A percentile compares a stretch with the other conserved stretches of the same genome.
Conservation (phyloP, 2,888 invertebrate species). For the Pachycephus smyrnensis region DNA sequence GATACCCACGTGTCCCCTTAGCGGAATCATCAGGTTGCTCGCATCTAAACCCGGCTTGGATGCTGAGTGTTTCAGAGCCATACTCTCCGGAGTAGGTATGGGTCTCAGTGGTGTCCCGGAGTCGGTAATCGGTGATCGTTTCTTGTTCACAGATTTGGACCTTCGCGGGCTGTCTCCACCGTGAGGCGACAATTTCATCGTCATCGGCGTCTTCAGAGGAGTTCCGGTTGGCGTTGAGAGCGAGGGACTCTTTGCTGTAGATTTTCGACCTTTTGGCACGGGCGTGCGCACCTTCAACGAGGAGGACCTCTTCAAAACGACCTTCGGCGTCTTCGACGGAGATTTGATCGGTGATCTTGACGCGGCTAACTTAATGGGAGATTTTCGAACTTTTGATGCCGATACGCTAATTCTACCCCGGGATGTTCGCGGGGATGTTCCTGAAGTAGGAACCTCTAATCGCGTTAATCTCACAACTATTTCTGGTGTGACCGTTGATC, state of each 20-base stretch:
- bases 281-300: background rate
- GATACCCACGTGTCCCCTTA: background rate
- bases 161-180: slow-evolving; percentile 29
- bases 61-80: background rate
- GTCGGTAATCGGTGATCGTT: slow-evolving; percentile 26
- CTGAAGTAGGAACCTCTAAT: background rate
- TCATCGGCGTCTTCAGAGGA: slow-evolving; percentile 24
- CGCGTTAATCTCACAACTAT: background rate
- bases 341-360: background rate
- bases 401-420: slow-evolving; percentile 4
- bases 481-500: slow-evolving; percentile 4
- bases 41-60: background rate
- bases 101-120: slow-evolving; percentile 31
- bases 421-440: background rate
- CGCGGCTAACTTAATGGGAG: background rate
- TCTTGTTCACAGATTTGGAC: slow-evolving; percentile 27
- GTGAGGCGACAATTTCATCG: slow-evolving; percentile 17
- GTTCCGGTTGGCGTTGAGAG: slow-evolving; percentile 10
- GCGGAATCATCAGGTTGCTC: slow-evolving; percentile 13
- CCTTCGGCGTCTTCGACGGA: background rate
- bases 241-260: background rate
- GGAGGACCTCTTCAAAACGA: slow-evolving; percentile 23
- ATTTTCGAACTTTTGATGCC: slow-evolving; percentile 5
- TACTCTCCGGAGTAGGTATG: slow-evolving; percentile 7
- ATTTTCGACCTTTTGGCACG: slow-evolving; percentile 13